phyloP scores from a whole-genome alignment of 2,113 vertebrate genomes.

The Crotalus viridis region DNA sequence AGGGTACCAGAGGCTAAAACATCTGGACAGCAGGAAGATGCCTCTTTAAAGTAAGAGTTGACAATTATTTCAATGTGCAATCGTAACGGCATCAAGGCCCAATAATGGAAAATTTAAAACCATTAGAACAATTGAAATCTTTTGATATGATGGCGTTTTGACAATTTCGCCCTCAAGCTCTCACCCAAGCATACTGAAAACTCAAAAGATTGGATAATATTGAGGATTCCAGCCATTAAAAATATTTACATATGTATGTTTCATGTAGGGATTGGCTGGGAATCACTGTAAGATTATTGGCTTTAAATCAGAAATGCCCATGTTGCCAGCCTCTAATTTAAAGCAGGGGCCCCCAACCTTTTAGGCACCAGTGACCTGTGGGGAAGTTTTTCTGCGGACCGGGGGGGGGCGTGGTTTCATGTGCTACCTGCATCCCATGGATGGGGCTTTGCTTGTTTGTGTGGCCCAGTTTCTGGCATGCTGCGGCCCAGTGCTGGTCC shows the following conservation, averaged over 20 bases:
- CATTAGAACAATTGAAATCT: not conserved
- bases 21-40: not conserved
- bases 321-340: not conserved
- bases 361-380: too few species aligned
- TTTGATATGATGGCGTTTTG: not conserved
- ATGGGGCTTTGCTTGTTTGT: too few species aligned
- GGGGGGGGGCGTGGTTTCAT: too few species aligned
- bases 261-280: not conserved
- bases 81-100: not conserved
- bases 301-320: not conserved
- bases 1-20: not conserved
- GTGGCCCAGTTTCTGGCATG: too few species aligned
- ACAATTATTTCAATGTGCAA: not conserved
- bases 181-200: not conserved
- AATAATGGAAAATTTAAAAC: not conserved
- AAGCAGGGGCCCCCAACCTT: too few species aligned
- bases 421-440: too few species aligned
- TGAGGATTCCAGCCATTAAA: not conserved
- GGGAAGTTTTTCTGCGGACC: too few species aligned
- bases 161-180: not conserved
- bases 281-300: not conserved
- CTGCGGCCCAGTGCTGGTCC: accelerated
- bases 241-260: not conserved
- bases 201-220: not conserved
- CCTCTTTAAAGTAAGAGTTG: not conserved